Conservation (phyloP, 1,140 invertebrate genomes). For the Drosophila carrolli region DNA sequence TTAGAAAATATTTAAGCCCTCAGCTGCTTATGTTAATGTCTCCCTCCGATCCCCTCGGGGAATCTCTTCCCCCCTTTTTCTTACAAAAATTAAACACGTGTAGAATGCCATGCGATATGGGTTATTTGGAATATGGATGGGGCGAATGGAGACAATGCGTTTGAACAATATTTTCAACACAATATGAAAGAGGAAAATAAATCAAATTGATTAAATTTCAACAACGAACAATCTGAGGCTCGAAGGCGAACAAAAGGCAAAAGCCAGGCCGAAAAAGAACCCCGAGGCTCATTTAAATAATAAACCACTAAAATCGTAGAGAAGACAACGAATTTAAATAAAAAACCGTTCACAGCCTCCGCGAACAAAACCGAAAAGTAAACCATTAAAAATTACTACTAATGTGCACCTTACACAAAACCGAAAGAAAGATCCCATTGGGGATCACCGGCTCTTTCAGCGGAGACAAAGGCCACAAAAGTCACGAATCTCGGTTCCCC, state of each 20-base stretch:
- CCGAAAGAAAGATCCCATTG: conserved; percentile 32
- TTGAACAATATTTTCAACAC: conserved; percentile 78
- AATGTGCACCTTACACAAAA: conserved; percentile 83
- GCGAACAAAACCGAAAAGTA: conserved; percentile 78
- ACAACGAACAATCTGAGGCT: conserved; percentile 52
- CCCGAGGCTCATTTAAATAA: conserved; percentile 73
- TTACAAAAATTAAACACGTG: conserved; percentile 26
- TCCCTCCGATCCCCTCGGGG: background rate
- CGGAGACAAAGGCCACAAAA: conserved; percentile 68
- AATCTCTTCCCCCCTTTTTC: conserved; percentile 11
- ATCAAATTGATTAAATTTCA: conserved; percentile 83
- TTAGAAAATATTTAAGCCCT: conserved; percentile 30
- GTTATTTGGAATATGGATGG: conserved; percentile 36
- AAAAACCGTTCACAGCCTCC: conserved; percentile 61
- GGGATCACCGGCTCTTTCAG: conserved; percentile 41
- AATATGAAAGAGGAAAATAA: conserved; percentile 72
- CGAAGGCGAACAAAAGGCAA: conserved; percentile 18
- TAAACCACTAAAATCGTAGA: conserved; percentile 75
- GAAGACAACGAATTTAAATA: conserved; percentile 73
- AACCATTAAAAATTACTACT: conserved; percentile 83
- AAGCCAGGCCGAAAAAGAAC: conserved; percentile 7
- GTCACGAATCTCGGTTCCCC: conserved; percentile 63
- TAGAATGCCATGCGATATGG: conserved; percentile 68
- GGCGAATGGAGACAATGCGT: conserved; percentile 61
- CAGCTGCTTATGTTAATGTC: conserved; percentile 74